Base-by-base conservation (phyloP, 2,888 invertebrate genomes). In the Rhimphoctona megacephalus region DNA sequence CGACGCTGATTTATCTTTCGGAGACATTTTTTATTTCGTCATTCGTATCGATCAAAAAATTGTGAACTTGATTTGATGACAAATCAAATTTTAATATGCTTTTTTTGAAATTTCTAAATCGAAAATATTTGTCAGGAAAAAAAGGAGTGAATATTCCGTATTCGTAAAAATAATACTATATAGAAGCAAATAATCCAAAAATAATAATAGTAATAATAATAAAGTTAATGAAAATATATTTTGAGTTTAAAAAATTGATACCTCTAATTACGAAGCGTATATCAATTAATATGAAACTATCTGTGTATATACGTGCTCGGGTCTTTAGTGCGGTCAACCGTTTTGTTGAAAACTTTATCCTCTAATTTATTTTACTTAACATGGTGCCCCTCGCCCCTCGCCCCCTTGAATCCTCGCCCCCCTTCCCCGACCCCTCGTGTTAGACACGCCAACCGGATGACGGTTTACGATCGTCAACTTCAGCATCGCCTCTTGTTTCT, bases 281-380 rank as follows among this genome's bases (percentile, higher is more conserved):
- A 9, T 7, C 36, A 33, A 33, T 33, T n/a, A 14, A 19, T 52
- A 30, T 36, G 52, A 52, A 54, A 36, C 49, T 36, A 6, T 6
- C 3, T 36, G 6, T 36, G 6, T 52, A 52, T 52, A 52, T 19
- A 25, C 25, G 19, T 7, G 19, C 52, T 2, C 72, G 74, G 52
- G 46, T 77, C 39, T 39, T 33, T 49, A 25, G 52, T 52, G 80
- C 80, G 88, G 88, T 88, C 88, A 89, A 87, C 78, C 66, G 70
- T 70, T 39, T 87, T 87, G 85, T 85, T 91, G 91, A 92, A 92
- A 92, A 92, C 87, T 92, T 91, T 90, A 92, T 91, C 90, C 90
- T 90, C 90, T 90, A 90, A 92, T 92, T 92, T 92, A 91, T 92
- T 91, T 91, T 88, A 90, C 91, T 90, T 90, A 91, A 90, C 83